phyloP scores from a whole-genome alignment of 2,113 vertebrate species.

The Pycnonotus jocosus region DNA sequence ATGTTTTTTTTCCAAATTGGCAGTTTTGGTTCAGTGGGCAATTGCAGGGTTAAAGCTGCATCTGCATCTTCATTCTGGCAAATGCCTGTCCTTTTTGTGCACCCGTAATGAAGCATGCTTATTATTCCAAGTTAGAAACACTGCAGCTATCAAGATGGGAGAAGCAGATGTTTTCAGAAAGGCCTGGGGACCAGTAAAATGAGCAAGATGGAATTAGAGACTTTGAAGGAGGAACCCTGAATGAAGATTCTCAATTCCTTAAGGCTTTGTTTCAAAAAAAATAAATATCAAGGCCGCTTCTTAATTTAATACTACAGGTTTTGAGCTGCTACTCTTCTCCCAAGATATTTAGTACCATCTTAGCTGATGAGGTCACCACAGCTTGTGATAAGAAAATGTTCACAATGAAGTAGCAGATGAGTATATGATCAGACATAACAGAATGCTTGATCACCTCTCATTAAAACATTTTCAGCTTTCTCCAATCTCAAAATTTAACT shows the following conservation, averaged over 20 bases:
- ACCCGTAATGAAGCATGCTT: not conserved
- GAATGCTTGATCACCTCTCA: not conserved
- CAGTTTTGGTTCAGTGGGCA: not conserved
- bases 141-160: not conserved
- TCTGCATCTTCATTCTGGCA: not conserved
- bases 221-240: not conserved
- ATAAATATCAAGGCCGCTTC: not conserved
- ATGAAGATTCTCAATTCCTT: not conserved
- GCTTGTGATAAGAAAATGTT: not conserved
- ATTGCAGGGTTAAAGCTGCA: not conserved
- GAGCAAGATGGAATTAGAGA: not conserved
- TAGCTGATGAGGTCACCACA: not conserved
- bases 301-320: not conserved
- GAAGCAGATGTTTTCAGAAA: slow-evolving; percentile 33
- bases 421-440: not conserved
- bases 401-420: not conserved
- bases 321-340: not conserved
- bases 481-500: not conserved
- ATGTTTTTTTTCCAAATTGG: not conserved
- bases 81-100: not conserved
- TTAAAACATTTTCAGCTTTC: not conserved
- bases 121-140: not conserved
- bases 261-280: not conserved
- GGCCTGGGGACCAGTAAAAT: slow-evolving; percentile 9
- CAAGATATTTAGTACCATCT: not conserved